Evolutionary conservation across 2,888 invertebrate genomes (phyloP).

Genomic region (Subacronicta megacephala): DNA sequence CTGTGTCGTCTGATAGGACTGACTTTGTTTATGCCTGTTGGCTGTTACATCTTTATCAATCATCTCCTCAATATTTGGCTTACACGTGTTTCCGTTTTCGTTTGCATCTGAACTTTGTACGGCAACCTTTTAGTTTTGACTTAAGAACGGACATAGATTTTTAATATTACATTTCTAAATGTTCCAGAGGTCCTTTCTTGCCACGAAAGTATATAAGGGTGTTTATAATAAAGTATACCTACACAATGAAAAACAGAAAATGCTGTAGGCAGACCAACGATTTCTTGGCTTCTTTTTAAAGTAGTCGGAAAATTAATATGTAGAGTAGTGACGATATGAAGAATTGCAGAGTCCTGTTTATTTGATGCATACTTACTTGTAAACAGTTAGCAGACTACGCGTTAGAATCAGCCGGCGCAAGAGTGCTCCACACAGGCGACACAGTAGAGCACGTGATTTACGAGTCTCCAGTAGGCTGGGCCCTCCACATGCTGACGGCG

Average conservation of each 20-base stretch:
- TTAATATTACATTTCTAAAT: too few relatives aligned
- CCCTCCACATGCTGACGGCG: constrained; percentile 70
- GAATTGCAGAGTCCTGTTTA: too few relatives aligned
- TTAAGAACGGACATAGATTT: too few relatives aligned
- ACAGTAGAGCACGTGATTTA: constrained; percentile 76
- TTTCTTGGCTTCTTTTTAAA: too few relatives aligned
- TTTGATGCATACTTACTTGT: constrained; percentile 8
- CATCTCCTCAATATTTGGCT: constrained; percentile 37
- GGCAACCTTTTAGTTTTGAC: too few relatives aligned
- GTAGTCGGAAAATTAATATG: too few relatives aligned
- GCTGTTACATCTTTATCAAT: constrained; percentile 45
- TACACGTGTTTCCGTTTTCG: constrained; percentile 39
- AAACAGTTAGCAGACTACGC: constrained; percentile 91
- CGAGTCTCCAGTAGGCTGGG: constrained; percentile 78
- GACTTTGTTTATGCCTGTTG: constrained; percentile 40
- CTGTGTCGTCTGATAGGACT: background rate
- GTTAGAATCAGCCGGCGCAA: constrained; percentile 91
- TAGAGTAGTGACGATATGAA: too few relatives aligned
- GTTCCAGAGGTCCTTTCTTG: too few relatives aligned
- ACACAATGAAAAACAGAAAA: too few relatives aligned
- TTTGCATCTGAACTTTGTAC: constrained; percentile 18
- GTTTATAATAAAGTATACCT: too few relatives aligned
- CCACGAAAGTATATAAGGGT: too few relatives aligned
- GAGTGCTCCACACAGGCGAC: constrained; percentile 79
- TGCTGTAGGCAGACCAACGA: too few relatives aligned